Evolutionary conservation across 2,888 invertebrate genomes (phyloP), one percentile per base, ranked within the genome.

Genomic region (Nemapogon koenigi): DNA sequence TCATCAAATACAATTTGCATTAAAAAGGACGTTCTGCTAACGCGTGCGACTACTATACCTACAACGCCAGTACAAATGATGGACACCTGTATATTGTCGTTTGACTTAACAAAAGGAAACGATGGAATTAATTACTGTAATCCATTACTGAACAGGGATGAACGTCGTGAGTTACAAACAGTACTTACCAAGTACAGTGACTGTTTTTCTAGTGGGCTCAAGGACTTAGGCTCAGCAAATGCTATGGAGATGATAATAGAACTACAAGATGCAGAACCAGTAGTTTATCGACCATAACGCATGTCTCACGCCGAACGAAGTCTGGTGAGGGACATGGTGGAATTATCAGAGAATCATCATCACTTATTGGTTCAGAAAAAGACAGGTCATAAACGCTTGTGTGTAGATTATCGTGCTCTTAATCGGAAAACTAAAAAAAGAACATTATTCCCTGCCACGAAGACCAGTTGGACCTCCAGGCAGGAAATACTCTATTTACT

Each of bases 381-480:
- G 29, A 45, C 41, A 1, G 48, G 48, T 3, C 38, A 41, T 49
- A 17, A 52, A 46, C 38, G 38, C 3, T 27, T 50, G 1, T 48
- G 48, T 22, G 42, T 50, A 2, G 49, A 50, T 16, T 49, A 49
- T 30, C 17, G 47, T 4, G 45, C 46, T 1, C 29, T 51, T 4
- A 36, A 36, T 28, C 14, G 26, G 13, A 13, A n/a, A n/a, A 36
- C 36, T 13, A 27, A 15, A 27, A 22, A 27, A 27, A 38, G 55
- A 46, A 33, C 46, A 38, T 38, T 55, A 46, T 36, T 49, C 54
- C 2, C 29, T 54, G 15, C 56, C 55, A 1, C 15, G 49, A 57
- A 17, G 56, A 58, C 32, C 52, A 51, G 18, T 29, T 58, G 3
- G 56, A 59, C 30, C 16, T 41, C 16, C 38, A 53, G 1, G 42